Evolutionary conservation across 1,140 invertebrate species (phyloP), one percentile per base, ranked within the genome.

Genomic region (Bombus fervidus): DNA sequence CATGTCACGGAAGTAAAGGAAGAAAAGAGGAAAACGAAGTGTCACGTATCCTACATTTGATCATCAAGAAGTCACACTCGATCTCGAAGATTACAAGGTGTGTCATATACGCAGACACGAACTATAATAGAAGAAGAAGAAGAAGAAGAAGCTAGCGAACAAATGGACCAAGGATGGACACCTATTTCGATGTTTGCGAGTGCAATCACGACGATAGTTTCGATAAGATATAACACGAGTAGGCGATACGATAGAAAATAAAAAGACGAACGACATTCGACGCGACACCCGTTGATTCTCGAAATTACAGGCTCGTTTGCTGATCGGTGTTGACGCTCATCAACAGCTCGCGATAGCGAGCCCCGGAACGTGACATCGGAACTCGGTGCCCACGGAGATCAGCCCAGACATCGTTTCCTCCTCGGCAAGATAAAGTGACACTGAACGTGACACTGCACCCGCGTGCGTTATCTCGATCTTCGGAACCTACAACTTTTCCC

Each of bases 301-400:
- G 28, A 62, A 64, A 82, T 75, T 82, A 82, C 31, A 75, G 71
- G 71, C n/a, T 80, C 31, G 64, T 53, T 37, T 22, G 78, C 18
- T 25, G 68, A 43, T 53, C 53, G 69, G 1, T 64, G 80, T 43
- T 64, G 80, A 73, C 39, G 80, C 22, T 74, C 71, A 12, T 82
- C 80, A 8, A 25, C 13, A n/a, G 22, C n/a, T 62, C 13, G 78
- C 15, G 43, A 43, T 34, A 37, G 31, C 47, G 59, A 25, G 12
- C 10, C 59, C n/a, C 31, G 62, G 39, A 43, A 74, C 69, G 57
- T 64, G 71, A 34, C 39, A 59, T 43, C 39, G 66, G 13, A 22
- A 25, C 9, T 8, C 6, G 13, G 12, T n/a, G 37, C 1, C 6
- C 10, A 28, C 34, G 41, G 15, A 71, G 53, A 81, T 81, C 78